Percentiles rank a stretch among this genome's conserved stretches.
Evolutionary conservation across 2,797 vertebrate species (phyloP).

Genomic region (Erpetoichthys calabaricus): DNA sequence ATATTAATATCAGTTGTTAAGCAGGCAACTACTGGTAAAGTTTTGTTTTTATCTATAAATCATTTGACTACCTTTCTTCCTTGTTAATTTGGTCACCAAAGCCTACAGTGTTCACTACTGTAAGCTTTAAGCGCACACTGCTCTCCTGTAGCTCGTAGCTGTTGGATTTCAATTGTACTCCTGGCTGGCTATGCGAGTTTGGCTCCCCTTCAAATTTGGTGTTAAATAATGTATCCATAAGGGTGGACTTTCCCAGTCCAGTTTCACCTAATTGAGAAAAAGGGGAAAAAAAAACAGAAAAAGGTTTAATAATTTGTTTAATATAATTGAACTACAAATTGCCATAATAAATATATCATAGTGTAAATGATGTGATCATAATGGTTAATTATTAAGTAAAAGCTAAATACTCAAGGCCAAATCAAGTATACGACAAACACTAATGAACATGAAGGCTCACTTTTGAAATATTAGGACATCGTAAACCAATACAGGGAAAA

Average conservation of each 20-base stretch:
- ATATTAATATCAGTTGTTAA: too few relatives aligned
- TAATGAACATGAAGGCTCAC: too few relatives aligned
- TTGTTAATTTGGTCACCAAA: constrained; percentile 97
- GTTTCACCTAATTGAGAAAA: constrained; percentile 65
- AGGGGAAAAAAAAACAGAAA: constrained; percentile 12
- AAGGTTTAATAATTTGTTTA: constrained; percentile 18
- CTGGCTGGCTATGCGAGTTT: constrained; percentile 81
- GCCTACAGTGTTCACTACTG: constrained; percentile 81
- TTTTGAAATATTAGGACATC: too few relatives aligned
- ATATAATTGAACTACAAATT: too few relatives aligned
- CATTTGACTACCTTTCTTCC: constrained; percentile 72
- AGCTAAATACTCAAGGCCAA: too few relatives aligned
- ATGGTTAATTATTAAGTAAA: too few relatives aligned
- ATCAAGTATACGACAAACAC: too few relatives aligned
- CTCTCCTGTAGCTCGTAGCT: constrained; percentile 93
- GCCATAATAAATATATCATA: too few relatives aligned
- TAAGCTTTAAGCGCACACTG: constrained; percentile 87
- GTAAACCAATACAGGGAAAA: too few relatives aligned
- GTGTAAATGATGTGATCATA: too few relatives aligned
- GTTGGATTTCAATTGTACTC: constrained; percentile 84
- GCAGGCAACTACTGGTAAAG: too few relatives aligned
- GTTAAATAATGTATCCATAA: constrained; percentile 97
- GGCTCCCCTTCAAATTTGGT: constrained; percentile 93
- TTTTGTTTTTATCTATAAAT: too few relatives aligned
- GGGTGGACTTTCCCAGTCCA: constrained; percentile 89